Percentiles rank a stretch among this genome's conserved stretches.
phyloP scores from a whole-genome alignment of 2,113 vertebrate genomes.

The Gymnorhina tibicen region DNA sequence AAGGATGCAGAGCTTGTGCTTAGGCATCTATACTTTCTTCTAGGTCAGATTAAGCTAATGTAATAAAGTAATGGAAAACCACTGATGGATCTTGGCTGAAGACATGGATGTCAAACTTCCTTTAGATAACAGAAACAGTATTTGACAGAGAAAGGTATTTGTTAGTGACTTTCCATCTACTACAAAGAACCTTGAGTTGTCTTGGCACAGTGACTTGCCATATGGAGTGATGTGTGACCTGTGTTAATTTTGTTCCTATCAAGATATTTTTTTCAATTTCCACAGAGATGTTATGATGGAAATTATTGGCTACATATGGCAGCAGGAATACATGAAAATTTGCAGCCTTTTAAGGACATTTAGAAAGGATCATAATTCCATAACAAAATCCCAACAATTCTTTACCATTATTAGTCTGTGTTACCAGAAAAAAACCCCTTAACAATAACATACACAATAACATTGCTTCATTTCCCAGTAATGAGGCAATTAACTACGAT shows the following conservation, averaged over 20 bases:
- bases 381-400: background rate
- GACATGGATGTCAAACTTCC: slow-evolving; percentile 34
- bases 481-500: background rate
- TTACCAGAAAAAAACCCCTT: background rate
- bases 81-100: slow-evolving; percentile 57
- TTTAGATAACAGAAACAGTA: slow-evolving; percentile 29
- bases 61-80: slow-evolving; percentile 50
- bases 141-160: slow-evolving; percentile 51
- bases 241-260: slow-evolving; percentile 64
- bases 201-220: slow-evolving; percentile 57
- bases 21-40: slow-evolving; percentile 30
- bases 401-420: background rate
- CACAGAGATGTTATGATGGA: slow-evolving; percentile 42
- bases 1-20: slow-evolving; percentile 1
- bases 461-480: background rate
- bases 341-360: background rate
- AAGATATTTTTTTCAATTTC: slow-evolving; percentile 63
- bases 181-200: slow-evolving; percentile 64
- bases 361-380: background rate
- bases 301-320: slow-evolving; percentile 56
- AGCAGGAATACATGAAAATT: background rate
- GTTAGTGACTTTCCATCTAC: slow-evolving; percentile 60
- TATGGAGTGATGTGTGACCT: slow-evolving; percentile 65
- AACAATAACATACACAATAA: too few relatives aligned
- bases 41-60: slow-evolving; percentile 53